Conservation (phyloP, 2,797 vertebrate species). For the Lutjanus argentimaculatus region DNA sequence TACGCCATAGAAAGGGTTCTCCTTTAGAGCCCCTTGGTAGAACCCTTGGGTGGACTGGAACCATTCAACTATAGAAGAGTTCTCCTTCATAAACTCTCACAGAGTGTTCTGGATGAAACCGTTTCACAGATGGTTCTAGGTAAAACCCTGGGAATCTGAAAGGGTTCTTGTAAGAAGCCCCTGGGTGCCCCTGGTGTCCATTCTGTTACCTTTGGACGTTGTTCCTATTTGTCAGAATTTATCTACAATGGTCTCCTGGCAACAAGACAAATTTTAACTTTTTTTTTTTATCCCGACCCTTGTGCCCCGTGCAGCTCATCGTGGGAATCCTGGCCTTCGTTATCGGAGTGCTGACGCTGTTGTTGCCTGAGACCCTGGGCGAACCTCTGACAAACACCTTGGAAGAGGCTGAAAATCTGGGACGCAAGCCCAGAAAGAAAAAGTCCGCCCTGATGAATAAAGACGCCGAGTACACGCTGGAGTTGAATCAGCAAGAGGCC, state of each 20-base stretch:
- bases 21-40: too few relatives aligned
- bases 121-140: too few relatives aligned
- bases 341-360: constrained; percentile 89
- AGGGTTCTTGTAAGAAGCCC: too few relatives aligned
- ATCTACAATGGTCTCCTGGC: not conserved
- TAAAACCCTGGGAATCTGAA: too few relatives aligned
- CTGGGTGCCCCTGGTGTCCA: not conserved
- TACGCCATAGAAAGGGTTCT: too few relatives aligned
- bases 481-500: constrained; percentile 65
- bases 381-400: constrained; percentile 90
- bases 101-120: too few relatives aligned
- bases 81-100: too few relatives aligned
- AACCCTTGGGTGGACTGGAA: too few relatives aligned
- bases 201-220: not conserved
- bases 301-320: constrained; percentile 79
- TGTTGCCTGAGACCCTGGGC: constrained; percentile 93
- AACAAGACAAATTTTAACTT: not conserved
- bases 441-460: constrained; percentile 13
- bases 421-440: constrained; percentile 68
- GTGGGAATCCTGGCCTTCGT: constrained; percentile 92
- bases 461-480: constrained; percentile 58
- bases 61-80: too few relatives aligned
- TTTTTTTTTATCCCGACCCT: not conserved
- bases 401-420: constrained; percentile 88
- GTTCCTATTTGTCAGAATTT: not conserved